Evolutionary conservation across 2,888 invertebrate species (phyloP), one percentile per base, ranked within the genome.

Genomic region (Acleris sparsana): DNA sequence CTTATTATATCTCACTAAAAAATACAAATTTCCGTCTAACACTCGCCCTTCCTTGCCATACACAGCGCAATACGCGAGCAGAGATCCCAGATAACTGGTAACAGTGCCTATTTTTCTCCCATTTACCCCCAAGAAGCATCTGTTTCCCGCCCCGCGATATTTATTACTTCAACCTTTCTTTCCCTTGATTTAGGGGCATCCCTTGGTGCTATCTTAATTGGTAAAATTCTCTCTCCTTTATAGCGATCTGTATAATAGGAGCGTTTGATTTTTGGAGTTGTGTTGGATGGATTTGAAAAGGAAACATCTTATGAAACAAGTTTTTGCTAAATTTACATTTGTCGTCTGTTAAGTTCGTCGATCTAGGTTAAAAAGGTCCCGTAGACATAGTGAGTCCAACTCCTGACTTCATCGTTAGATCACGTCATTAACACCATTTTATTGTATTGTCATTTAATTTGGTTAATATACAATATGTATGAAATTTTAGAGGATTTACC

Each of bases 121-220:
- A 85, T 84, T 87, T 82, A 83, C 82, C 80, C 82, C 73, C 67
- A 78, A 83, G 75, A 73, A 76, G 73, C 78, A 69, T 67, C 67
- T 69, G 69, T 69, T 68, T 68, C 73, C 80, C 81, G 72, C 80
- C 83, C 80, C 75, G 71, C 76, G 78, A 84, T 88, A 89, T 89
- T 89, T 89, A 90, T 89, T 86, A 79, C 83, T 72, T 75, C 71
- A 80, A 83, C 85, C 83, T 85, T 85, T 84, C 83, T 82, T 80
- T 81, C 80, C 83, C 88, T 87, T 89, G 89, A 89, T 88, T 88
- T 88, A 89, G 80, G 70, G 74, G 75, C 70, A 71, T 75, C 72
- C 71, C 74, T 74, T 69, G 69, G 77, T 73, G 76, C 82, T 88
- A 88, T 88, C 89, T 90, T 90, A 89, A 89, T 90, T 88, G 86